Base-by-base conservation (phyloP, 2,113 vertebrate genomes). In the Fregata magnificens region DNA sequence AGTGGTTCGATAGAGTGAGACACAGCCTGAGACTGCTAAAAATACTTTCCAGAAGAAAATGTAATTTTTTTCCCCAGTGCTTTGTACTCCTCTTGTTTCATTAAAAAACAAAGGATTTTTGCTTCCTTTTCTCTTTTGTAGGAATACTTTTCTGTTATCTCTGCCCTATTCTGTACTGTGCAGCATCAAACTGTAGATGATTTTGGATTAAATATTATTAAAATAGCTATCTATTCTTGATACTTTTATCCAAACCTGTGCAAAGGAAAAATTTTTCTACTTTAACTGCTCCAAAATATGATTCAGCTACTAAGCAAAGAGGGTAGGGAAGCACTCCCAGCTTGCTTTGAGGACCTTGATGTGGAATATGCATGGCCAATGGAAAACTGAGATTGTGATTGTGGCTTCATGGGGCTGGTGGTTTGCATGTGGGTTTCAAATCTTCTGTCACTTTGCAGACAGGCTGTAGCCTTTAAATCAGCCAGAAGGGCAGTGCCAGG, bases 371-470 rank as follows among this genome's bases (percentile, higher is more conserved):
- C 25, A 5, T 11, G 45, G 32, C 16, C 16, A 78, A 16, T 5
- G 36, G 63, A 82, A 94, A 91, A 59, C 9, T 25, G 59, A 88
- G 80, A 44, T 25, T 82, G 32, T 1, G 10, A 2, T 14, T 90
- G 53, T 72, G n/a, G 44, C 67, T 67, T 65, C 70, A 36, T 22
- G 15, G n/a, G 52, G 3, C 12, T 80, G n/a, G 16, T 70, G 13
- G 31, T 88, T 95, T 93, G 58, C n/a, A 53, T 36, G 34, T 74
- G 21, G 34, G 19, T 87, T 94, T 87, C 52, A 59, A 78, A 65
- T 14, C 40, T 61, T 82, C 52, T 87, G 70, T 36, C 28, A 5
- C 12, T 71, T 77, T 70, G 52, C 44, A 88, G 61, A n/a, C 7
- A 12, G 20, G 16, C 42, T 84, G 56, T 24, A 52, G 31, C 28